A percentile compares a stretch with the other conserved stretches of the same genome.
Conservation (phyloP, 2,888 invertebrate species). For the Xanthia icteritia region DNA sequence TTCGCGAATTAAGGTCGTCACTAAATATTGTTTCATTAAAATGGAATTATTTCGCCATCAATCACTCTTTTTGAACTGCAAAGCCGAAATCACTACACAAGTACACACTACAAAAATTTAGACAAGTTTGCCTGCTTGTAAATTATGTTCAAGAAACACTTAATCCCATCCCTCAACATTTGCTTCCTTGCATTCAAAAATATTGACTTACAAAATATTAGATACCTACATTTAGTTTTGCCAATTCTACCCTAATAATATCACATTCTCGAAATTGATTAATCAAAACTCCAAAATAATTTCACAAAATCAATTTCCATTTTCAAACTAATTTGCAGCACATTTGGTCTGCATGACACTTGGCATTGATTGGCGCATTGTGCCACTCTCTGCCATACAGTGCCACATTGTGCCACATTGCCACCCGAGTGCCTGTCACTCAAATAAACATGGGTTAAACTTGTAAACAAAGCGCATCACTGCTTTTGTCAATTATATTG, state of each 20-base stretch:
- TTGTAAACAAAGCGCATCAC: constrained; percentile 82
- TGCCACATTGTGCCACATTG: constrained; percentile 71
- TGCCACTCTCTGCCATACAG: constrained; percentile 72
- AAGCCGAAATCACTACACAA: background rate
- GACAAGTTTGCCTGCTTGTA: background rate
- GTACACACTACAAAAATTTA: background rate
- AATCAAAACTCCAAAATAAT: constrained; percentile 15
- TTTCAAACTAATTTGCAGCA: constrained; percentile 53
- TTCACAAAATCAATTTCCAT: constrained; percentile 30
- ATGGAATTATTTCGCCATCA: background rate
- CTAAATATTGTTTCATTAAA: background rate
- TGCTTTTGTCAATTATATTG: constrained; percentile 72
- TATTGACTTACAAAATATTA: background rate
- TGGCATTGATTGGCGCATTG: constrained; percentile 78
- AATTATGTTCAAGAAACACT: background rate
- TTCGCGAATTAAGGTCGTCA: background rate
- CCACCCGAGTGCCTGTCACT: constrained; percentile 82
- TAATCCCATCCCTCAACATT: background rate
- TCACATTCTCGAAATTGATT: background rate
- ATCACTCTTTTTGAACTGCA: background rate
- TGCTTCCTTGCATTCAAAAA: background rate
- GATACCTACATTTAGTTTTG: too few relatives aligned
- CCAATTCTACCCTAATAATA: too few relatives aligned
- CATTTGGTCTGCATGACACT: constrained; percentile 58
- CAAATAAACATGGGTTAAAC: constrained; percentile 83